Base-by-base conservation (phyloP, 2,797 vertebrate genomes). In the Antrozous pallidus region DNA sequence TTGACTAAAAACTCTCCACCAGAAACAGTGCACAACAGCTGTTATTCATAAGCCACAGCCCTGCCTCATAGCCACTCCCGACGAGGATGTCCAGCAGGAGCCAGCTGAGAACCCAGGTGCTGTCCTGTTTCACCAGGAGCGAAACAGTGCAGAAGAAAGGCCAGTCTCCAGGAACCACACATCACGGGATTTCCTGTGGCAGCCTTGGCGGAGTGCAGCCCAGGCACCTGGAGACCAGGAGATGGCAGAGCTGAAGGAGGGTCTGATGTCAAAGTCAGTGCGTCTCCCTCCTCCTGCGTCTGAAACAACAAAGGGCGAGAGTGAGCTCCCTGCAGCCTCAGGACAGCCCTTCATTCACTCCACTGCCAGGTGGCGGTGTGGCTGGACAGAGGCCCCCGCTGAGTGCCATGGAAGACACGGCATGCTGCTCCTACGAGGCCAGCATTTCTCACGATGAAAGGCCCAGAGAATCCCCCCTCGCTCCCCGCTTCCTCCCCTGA, bases 271-370 rank as follows among this genome's bases (percentile, higher is more conserved):
- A 67, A 17, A n/a, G 5, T 95, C 96, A 96, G 91, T 58, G 97
- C 0, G 36, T 83, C 80, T 96, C 96, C 65, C 63, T 91, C 91
- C 70, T 95, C 83, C 86, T 96, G 94, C 88, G 89, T 70, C 97
- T 96, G 95, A 47, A 97, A 97, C 80, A 88, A 86, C 90, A 96
- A 89, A 92, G 80, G 77, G 67, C 85, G 75, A 84, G 0, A 8
- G 90, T 78, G 83, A 89, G n/a, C 63, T 40, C 47, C 61, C 56
- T 73, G 88, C 63, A 54, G n/a, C 73, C n/a, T 58, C 49, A 1
- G 33, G 49, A 17, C 9, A 0, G 31, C 28, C 40, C 45, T 18
- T 2, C 2, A 47, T 22, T 17, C 61, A 63, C 61, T n/a, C 31
- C 61, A 31, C 61, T 28, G 56, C 56, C 49, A 1, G 51, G 54